Conservation (phyloP, 2,113 vertebrate genomes). For the Psammodynastes pulverulentus region DNA sequence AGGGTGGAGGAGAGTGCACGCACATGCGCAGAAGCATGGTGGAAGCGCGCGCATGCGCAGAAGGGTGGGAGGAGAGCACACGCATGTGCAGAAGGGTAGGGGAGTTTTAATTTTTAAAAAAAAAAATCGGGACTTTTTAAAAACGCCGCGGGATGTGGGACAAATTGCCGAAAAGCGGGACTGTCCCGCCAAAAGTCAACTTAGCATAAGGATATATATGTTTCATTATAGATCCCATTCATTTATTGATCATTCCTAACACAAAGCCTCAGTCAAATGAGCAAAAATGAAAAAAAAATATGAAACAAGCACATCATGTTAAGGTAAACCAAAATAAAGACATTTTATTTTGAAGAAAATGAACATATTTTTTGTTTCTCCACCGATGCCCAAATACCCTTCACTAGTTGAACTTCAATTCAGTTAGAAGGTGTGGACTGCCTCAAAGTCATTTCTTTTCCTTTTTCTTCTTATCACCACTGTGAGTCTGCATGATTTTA, state of each 20-base stretch:
- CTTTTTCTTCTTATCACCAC: not conserved
- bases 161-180: no score
- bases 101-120: no score
- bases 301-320: not conserved
- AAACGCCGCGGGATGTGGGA: no score
- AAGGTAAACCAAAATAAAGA: not conserved
- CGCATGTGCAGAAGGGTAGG: no score
- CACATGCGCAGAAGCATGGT: no score
- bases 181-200: no score
- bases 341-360: not conserved
- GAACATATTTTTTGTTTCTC: not conserved
- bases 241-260: not conserved
- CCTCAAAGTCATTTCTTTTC: not conserved
- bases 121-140: no score
- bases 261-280: not conserved
- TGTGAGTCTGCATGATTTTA: not conserved
- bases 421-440: not conserved
- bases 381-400: not conserved
- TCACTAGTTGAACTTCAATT: not conserved
- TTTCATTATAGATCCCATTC: not conserved
- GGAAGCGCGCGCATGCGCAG: no score
- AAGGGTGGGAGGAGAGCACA: no score
- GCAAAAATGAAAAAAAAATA: not conserved
- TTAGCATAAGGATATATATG: no score
- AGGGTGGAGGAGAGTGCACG: no score